Percentiles rank a stretch among this genome's conserved stretches.
Conservation (phyloP, 2,888 invertebrate species). For the Ormyrus rosae region DNA sequence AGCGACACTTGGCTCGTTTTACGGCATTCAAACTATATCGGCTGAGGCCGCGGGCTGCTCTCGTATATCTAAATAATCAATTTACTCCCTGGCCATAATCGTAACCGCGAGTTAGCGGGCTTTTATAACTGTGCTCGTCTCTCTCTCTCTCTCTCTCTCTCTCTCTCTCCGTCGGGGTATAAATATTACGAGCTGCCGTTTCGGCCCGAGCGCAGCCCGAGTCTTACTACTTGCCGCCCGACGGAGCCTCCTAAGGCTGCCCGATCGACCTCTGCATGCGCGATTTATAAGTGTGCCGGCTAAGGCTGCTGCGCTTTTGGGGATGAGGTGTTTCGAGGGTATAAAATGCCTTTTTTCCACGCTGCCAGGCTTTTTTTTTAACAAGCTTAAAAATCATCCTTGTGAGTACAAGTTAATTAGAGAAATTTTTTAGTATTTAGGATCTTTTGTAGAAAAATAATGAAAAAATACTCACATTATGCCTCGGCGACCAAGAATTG, state of each 20-base stretch:
- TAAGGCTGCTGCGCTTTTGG: too few relatives aligned
- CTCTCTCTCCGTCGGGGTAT: constrained; percentile 10
- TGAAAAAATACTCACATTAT: constrained; percentile 85
- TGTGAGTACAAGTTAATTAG: too few relatives aligned
- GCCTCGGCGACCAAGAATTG: constrained; percentile 93
- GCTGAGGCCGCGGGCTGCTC: constrained; percentile 59
- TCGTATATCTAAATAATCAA: constrained; percentile 74
- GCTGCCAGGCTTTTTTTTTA: not conserved
- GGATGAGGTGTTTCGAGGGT: too few relatives aligned
- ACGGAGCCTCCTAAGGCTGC: too few relatives aligned
- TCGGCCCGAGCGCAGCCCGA: constrained; percentile 11
- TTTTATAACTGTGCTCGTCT: constrained; percentile 5
- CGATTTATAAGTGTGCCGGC: constrained; percentile 22
- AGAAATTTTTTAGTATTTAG: too few relatives aligned
- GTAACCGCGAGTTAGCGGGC: constrained; percentile 65
- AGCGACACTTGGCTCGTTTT: constrained; percentile 71
- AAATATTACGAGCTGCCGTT: constrained; percentile 49
- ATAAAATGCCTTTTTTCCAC: not conserved
- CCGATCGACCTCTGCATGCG: not conserved
- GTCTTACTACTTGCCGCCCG: not conserved
- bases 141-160: too few relatives aligned
- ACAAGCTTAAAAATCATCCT: not conserved
- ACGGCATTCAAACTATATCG: constrained; percentile 68
- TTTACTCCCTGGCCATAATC: constrained; percentile 72
- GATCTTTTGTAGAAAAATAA: too few relatives aligned